These are phyloP conservation scores for Zootermopsis nevadensis DNA, from an alignment of 2,888 invertebrate species.

Conservation along the genomic window DNA sequence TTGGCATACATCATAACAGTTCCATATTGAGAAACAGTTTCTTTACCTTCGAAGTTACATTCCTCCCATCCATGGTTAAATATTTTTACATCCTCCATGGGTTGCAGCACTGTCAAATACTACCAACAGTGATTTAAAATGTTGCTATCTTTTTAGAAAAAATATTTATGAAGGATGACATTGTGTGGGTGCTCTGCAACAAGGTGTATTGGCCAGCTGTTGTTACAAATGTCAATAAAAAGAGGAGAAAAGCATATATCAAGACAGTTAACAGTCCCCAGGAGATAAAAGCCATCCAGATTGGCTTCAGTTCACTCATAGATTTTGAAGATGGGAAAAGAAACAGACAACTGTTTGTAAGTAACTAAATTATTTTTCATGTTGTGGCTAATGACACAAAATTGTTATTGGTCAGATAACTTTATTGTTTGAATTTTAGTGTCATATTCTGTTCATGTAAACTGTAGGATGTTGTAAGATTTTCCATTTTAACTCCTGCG, in stretches of 20 bases:
- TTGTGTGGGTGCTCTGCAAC: background rate
- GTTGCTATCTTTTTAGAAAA: background rate
- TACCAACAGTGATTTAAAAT: background rate
- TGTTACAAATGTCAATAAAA: background rate
- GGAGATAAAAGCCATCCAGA: background rate
- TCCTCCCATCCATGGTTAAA: no score
- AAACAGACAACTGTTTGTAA: background rate
- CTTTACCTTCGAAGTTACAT: background rate
- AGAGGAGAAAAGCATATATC: background rate
- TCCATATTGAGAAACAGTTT: background rate
- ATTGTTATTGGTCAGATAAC: background rate
- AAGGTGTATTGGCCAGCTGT: conserved; percentile 17
- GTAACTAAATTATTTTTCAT: background rate
- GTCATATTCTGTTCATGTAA: background rate
- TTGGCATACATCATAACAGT: no score
- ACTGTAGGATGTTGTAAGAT: background rate
- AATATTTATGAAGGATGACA: background rate
- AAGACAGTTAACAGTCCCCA: conserved; percentile 10
- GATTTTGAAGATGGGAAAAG: background rate
- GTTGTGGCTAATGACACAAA: background rate
- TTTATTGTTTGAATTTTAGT: background rate
- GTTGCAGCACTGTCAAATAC: background rate
- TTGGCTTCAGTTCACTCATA: background rate
- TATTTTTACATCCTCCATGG: background rate
- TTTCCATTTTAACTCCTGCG: no score